Conservation (phyloP, 2,888 invertebrate species). For the Ametastegia equiseti region DNA sequence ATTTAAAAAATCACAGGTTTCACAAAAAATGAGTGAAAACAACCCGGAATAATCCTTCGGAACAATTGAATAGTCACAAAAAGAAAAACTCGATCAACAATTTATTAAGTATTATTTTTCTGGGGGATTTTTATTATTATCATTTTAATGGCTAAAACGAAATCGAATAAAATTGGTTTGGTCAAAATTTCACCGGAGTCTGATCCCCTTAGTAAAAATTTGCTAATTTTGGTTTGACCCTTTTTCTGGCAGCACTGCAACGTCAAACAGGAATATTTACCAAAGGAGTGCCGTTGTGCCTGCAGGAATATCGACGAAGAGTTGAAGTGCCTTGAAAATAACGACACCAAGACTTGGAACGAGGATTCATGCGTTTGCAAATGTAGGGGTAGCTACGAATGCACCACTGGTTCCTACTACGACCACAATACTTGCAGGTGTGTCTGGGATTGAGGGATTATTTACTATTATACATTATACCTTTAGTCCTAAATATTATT, state of each 20-base stretch:
- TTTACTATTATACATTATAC: too few species aligned
- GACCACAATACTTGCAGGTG: slow-evolving; percentile 80
- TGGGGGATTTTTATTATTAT: too few species aligned
- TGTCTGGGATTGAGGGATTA: too few species aligned
- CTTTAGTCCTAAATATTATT: background rate
- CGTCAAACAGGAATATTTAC: slow-evolving; percentile 78
- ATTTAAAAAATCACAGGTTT: slow-evolving; percentile 31
- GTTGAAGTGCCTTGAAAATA: slow-evolving; percentile 78
- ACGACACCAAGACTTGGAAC: slow-evolving; percentile 80
- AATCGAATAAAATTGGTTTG: too few species aligned
- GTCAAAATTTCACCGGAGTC: too few species aligned
- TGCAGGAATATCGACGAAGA: slow-evolving; percentile 81
- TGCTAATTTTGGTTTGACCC: slow-evolving; percentile 26
- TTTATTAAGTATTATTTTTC: too few species aligned
- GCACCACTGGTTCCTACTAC: slow-evolving; percentile 81
- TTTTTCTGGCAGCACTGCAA: slow-evolving; percentile 78
- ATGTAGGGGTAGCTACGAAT: slow-evolving; percentile 78
- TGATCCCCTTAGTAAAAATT: too few species aligned
- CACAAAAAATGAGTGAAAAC: too few species aligned
- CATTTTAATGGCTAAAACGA: too few species aligned
- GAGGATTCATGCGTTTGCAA: slow-evolving; percentile 79
- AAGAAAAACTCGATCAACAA: too few species aligned
- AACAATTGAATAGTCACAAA: too few species aligned
- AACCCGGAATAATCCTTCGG: too few species aligned
- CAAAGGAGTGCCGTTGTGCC: slow-evolving; percentile 79